Percentiles rank a stretch among this genome's conserved stretches.
Evolutionary conservation across 30 jellyfish, hydroid and myxozoan species (phyloP).

Genomic region (Catostylus mosaicus): DNA sequence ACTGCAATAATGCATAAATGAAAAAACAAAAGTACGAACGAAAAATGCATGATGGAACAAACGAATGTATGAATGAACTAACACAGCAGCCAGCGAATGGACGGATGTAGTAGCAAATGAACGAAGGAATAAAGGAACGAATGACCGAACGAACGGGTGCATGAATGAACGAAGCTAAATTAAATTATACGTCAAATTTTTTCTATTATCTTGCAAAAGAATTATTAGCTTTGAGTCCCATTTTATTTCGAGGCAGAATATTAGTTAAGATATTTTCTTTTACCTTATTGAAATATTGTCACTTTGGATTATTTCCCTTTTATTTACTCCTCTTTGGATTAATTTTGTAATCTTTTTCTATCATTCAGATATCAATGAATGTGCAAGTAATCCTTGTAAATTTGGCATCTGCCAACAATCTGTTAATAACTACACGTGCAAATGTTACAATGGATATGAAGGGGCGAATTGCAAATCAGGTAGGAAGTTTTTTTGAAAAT

Average conservation of each 20-base stretch:
- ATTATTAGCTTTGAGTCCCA: no score
- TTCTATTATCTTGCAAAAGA: no score
- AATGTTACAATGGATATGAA: slow-evolving; percentile 33
- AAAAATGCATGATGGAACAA: not conserved
- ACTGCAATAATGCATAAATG: not conserved
- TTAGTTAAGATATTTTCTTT: no score
- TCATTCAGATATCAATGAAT: slow-evolving; percentile 45
- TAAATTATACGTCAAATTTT: no score
- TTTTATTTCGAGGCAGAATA: no score
- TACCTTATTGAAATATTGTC: no score
- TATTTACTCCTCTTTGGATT: no score
- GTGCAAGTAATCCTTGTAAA: slow-evolving; percentile 57
- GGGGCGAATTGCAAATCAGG: slow-evolving; percentile 46
- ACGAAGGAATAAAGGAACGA: not conserved
- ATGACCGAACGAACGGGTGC: not conserved
- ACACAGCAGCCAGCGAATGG: not conserved
- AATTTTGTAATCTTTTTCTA: no score
- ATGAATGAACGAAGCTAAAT: not conserved
- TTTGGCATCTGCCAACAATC: slow-evolving; percentile 30
- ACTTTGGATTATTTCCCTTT: no score
- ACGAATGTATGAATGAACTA: not conserved
- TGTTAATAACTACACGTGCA: slow-evolving; percentile 44
- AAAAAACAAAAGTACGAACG: not conserved
- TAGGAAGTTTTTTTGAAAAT: no score
- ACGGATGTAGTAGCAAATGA: not conserved